Evolutionary conservation across 2,888 invertebrate genomes (phyloP), one percentile per base, ranked within the genome.

Genomic region (Seira sanloemensis): DNA sequence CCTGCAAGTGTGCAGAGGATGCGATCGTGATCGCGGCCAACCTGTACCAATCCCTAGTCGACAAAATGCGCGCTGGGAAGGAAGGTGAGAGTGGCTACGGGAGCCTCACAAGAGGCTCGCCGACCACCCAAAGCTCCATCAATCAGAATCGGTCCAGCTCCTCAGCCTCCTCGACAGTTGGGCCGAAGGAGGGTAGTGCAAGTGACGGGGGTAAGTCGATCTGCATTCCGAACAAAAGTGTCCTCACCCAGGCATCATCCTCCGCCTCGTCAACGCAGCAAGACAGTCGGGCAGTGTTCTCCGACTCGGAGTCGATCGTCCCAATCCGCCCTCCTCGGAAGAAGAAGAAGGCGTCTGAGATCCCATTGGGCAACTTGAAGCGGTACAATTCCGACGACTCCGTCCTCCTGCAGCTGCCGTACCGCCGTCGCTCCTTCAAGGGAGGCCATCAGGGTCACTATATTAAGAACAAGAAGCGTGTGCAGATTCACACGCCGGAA

Each of bases 11-110:
- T 90, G 95, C 96, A 37, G 97, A 97, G 92, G 97, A 97, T 91
- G 97, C 97, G 86, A 95, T 97, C 54, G 96, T 97, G 0, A 96
- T 97, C 90, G 97, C 97, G 16, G 97, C 97, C 68, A 97, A 97
- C 86, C 93, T 97, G 88, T 97, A 97, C 92, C 96, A 97, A 92
- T 96, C 96, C 46, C 92, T 97, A 78, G 95, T 97, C 92, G 94
- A 96, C 84, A 95, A 95, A 83, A 89, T 89, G 88, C 82, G 88
- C 26, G 68, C 87, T 16, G 86, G 86, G 5, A 88, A 89, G 78
- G 89, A 87, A 50, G 89, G 89, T 50, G 89, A 89, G 87, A 89
- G 89, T 79, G 89, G 89, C 4, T 89, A 89, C 54, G 89, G 89
- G 16, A 88, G 87, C 69, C 79, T 89, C 23, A 88, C 76, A 46